Evolutionary conservation across 2,113 vertebrate genomes (phyloP), one percentile per base, ranked within the genome.

Genomic region (Pluvianellus socialis): DNA sequence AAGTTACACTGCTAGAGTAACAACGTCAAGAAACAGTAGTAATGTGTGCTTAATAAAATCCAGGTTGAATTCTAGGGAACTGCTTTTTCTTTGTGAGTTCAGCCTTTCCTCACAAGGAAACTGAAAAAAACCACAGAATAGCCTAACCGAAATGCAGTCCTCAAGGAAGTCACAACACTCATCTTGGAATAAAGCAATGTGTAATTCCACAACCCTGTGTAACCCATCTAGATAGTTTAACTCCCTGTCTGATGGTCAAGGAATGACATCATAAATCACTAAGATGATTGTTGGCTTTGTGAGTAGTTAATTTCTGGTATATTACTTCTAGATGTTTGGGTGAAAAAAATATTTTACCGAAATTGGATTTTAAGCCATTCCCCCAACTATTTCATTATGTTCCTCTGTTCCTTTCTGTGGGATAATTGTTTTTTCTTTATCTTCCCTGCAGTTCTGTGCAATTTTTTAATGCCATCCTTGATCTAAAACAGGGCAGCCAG

Each of bases 91-190:
- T 71, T 91, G 15, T 53, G 72, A 92, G 62, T 90, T 68, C 62
- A 93, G 22, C 52, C 55, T 92, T 89, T 86, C n/a, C 30, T 84
- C 55, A 67, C 23, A 84, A 91, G 63, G 73, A 90, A 93, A 85
- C 6, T 8, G 9, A 77, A 80, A 26, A 74, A 74, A 73, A 61
- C 27, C 50, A 53, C 40, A 53, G 79, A 89, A 28, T 84, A 68
- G 56, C 9, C 47, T 81, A 94, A 94, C 52, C 73, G 67, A 73
- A 92, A 71, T 20, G 14, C 44, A 81, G 38, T 49, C 70, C 33
- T 93, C 90, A 93, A 87, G 35, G 75, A 96, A 92, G 24, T 72
- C 85, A n/a, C n/a, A 87, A 92, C 70, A 91, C 66, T 72, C 47
- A 88, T 59, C 40, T 84, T 79, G 91, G 72, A 94, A 87, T 8